These are phyloP conservation scores for Philaethria dido DNA, from an alignment of 2,888 invertebrate species.

Conservation along the genomic window DNA sequence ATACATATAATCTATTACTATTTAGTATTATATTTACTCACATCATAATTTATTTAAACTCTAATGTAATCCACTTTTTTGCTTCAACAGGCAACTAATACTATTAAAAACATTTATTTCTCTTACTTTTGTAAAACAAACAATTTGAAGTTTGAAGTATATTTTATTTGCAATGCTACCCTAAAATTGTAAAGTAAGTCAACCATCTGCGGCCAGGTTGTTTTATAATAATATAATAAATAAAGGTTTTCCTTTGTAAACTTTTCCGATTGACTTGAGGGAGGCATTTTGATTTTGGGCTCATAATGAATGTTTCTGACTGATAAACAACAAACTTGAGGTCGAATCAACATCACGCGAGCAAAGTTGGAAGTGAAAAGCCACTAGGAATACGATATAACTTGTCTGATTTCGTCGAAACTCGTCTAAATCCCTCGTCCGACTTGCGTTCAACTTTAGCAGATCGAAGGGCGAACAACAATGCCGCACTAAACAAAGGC, in stretches of 20 bases:
- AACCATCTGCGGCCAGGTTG: conserved; percentile 18
- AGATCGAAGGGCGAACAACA: conserved; percentile 68
- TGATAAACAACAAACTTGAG: conserved; percentile 71
- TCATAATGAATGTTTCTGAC: conserved; percentile 63
- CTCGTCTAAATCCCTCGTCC: conserved; percentile 65
- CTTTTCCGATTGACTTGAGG: conserved; percentile 38
- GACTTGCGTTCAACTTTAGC: conserved; percentile 66
- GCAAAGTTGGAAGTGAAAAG: conserved; percentile 69
- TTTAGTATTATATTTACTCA: no score
- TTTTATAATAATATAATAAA: conserved; percentile 28
- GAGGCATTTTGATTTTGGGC: conserved; percentile 43
- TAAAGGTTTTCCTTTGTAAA: conserved; percentile 39
- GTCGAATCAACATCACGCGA: conserved; percentile 72
- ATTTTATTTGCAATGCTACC: conserved; percentile 8
- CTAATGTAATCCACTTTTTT: neutral
- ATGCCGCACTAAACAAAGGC: conserved; percentile 71
- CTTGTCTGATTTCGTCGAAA: conserved; percentile 71
- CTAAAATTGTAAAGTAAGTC: conserved; percentile 8
- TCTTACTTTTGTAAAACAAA: neutral
- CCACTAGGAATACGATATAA: conserved; percentile 72
- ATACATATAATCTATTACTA: no score
- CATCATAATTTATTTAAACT: neutral
- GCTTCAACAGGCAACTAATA: neutral
- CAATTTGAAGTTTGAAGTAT: neutral
- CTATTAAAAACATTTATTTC: neutral